Conservation (phyloP, 2,113 vertebrate species). For the Chroicocephalus ridibundus region DNA sequence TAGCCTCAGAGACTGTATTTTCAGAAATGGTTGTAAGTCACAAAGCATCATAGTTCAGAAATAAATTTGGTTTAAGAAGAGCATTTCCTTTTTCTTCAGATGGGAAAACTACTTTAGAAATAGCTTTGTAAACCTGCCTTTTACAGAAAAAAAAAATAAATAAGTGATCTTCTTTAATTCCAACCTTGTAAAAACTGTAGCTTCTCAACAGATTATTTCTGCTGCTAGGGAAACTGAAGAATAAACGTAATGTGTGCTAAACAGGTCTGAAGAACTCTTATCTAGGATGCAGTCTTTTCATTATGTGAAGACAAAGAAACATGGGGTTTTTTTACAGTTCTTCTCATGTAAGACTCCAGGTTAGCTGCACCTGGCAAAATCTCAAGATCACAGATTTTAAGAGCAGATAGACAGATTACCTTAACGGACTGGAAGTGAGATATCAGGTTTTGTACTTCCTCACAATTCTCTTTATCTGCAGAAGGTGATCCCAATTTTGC, state of each 20-base stretch:
- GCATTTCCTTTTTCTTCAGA: not conserved
- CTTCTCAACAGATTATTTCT: not conserved
- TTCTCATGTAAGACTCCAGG: not conserved
- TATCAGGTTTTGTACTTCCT: not conserved
- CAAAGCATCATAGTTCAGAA: not conserved
- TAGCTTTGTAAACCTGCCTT: not conserved
- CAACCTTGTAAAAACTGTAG: not conserved
- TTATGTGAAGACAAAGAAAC: not conserved
- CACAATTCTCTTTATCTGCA: not conserved
- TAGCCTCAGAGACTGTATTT: not conserved
- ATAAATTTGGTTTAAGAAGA: not conserved
- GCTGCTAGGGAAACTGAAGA: not conserved
- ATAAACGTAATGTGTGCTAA: not conserved
- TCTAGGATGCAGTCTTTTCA: not conserved
- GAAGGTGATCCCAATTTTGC: not conserved
- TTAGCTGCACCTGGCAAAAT: not conserved
- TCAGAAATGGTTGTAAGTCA: slow-evolving; percentile 35
- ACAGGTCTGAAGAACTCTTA: not conserved
- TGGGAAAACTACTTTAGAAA: not conserved
- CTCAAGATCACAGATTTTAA: not conserved
- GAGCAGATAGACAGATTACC: not conserved
- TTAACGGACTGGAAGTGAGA: not conserved
- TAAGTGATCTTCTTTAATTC: not conserved
- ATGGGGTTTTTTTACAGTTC: rapidly evolving
- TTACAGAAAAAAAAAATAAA: not conserved